phyloP scores from a whole-genome alignment of 2,888 invertebrate genomes.

The Cosmia trapezina region DNA sequence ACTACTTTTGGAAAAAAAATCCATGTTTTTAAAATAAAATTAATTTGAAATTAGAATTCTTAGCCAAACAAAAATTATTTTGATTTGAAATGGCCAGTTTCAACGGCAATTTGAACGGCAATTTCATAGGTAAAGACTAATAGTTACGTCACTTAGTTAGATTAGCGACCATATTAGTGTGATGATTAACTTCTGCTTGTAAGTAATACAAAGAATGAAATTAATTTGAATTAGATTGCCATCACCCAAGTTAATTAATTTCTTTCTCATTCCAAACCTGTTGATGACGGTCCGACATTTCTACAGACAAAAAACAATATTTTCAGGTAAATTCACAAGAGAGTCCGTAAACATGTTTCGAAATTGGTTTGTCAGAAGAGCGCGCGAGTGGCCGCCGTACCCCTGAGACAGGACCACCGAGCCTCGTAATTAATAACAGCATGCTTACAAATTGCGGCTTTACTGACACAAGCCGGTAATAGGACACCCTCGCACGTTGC shows the following conservation, averaged over 20 bases:
- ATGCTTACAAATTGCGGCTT: conserved; percentile 77
- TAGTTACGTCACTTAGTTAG: no score
- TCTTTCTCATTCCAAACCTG: conserved; percentile 29
- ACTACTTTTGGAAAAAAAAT: no score
- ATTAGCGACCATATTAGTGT: no score
- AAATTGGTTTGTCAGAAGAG: conserved; percentile 75
- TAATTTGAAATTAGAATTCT: no score
- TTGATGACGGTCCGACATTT: conserved; percentile 14
- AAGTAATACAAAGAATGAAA: neutral
- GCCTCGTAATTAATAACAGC: conserved; percentile 78
- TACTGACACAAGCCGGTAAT: conserved; percentile 69
- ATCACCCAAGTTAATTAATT: conserved; percentile 8
- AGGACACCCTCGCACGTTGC: conserved; percentile 64
- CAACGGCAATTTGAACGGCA: no score
- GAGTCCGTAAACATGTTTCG: conserved; percentile 64
- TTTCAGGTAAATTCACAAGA: conserved; percentile 46
- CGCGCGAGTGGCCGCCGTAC: conserved; percentile 53
- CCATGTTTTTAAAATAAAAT: no score
- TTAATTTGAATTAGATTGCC: conserved; percentile 17
- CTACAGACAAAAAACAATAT: conserved; percentile 28
- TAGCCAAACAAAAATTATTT: no score
- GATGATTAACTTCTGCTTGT: neutral
- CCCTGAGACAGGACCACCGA: conserved; percentile 72
- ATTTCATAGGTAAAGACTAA: no score
- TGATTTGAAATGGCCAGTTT: no score